Evolutionary conservation across 2,113 vertebrate species (phyloP), one percentile per base, ranked within the genome.

Genomic region (Meleagris gallopavo): DNA sequence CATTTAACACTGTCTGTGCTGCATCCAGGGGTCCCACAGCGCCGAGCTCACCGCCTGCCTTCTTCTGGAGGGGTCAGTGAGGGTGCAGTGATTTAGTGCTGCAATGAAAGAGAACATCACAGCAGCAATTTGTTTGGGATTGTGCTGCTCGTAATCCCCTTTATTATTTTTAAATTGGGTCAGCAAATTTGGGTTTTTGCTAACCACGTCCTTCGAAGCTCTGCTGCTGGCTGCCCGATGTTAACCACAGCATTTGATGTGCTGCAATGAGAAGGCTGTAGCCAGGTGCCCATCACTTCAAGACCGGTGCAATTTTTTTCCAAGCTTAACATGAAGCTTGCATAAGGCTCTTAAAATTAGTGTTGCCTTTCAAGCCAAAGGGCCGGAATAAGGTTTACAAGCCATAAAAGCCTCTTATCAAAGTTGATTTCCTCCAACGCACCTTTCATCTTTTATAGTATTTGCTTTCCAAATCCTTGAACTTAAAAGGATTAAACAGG

Each of bases 371-470:
- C 90, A 97, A 96, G 94, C 92, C 93, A 75, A 92, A 97, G 94
- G 92, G 92, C 93, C 88, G 89, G 95, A 94, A 84, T 89, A 79
- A 88, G 92, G 94, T 97, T 97, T 97, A 97, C 78, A 97, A 94
- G 94, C 94, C 94, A 97, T 95, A 97, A 98, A 97, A 93, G 79
- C 93, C 43, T 96, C 96, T 97, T 97, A 98, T 98, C 98, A 94
- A 88, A 38, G 61, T 94, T 89, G 82, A 97, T 98, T 98, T 98
- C 97, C 97, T 98, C 94, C 90, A 83, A 87, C 65, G 91, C 87
- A 95, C 98, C 97, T 98, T 98, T 97, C 97, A 97, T 97, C 98
- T 97, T 98, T 97, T 96, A 97, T 96, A 94, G 83, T 98, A 96
- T 98, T 98, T 98, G 74, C 96, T 97, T 97, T 97, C 89, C 90